Evolutionary conservation across 2,888 invertebrate species (phyloP).

Genomic region (Callosobruchus maculatus): DNA sequence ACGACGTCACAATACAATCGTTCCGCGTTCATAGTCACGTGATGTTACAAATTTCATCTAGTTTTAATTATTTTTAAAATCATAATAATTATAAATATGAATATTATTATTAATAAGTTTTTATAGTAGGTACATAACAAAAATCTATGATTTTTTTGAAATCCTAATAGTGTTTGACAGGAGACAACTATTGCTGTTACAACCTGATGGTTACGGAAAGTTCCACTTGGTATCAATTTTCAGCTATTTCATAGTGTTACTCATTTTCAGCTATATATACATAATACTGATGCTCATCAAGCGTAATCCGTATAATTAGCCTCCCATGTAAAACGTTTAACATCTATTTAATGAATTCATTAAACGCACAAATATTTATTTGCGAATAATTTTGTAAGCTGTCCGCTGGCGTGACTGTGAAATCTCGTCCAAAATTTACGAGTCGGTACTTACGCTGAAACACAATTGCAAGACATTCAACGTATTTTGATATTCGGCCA

Average conservation of each 20-base stretch:
- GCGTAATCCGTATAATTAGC: neutral
- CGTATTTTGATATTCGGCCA: slow-evolving; percentile 1
- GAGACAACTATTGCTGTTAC: no score
- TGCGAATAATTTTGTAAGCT: neutral
- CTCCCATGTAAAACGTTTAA: neutral
- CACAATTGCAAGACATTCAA: neutral
- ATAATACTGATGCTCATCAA: neutral
- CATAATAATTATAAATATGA: no score
- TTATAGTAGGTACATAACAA: no score
- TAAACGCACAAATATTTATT: neutral
- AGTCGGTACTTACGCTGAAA: neutral
- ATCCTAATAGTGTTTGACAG: no score
- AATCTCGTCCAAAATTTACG: neutral
- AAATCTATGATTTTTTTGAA: no score
- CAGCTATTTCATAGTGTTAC: neutral
- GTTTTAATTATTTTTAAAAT: no score
- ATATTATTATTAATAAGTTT: no score
- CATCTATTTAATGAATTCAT: neutral
- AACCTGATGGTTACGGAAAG: no score
- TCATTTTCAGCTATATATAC: neutral
- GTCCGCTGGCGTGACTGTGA: neutral
- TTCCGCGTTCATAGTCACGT: no score
- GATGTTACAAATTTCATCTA: no score
- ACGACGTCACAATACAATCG: no score
- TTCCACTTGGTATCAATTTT: neutral